Percentiles rank a stretch among this genome's conserved stretches.
Conservation (phyloP, 1,140 invertebrate species). For the Hylaeus anthracinus region DNA sequence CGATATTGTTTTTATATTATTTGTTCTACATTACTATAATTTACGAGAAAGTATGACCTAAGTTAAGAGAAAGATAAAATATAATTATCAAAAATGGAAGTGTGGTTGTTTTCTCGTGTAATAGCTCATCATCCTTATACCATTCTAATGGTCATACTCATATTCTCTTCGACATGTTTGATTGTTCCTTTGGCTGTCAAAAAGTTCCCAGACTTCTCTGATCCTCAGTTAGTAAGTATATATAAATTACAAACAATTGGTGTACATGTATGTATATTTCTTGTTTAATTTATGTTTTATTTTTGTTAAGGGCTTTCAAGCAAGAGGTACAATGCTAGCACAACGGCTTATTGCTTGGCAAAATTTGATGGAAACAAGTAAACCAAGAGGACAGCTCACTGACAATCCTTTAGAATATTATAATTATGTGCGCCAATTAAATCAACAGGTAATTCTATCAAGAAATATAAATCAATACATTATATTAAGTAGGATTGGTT, state of each 20-base stretch:
- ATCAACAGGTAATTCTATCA: slow-evolving; percentile 56
- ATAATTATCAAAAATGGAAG: slow-evolving; percentile 65
- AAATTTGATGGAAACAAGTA: slow-evolving; percentile 89
- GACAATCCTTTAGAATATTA: slow-evolving; percentile 87
- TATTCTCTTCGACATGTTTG: slow-evolving; percentile 86
- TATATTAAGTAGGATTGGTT: background rate
- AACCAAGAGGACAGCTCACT: slow-evolving; percentile 85
- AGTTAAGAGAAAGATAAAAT: slow-evolving; percentile 4
- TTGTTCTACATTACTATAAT: background rate
- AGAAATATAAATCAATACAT: background rate
- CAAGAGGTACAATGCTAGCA: slow-evolving; percentile 90
- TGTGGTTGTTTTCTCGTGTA: slow-evolving; percentile 83
- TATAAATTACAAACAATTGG: background rate
- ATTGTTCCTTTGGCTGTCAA: slow-evolving; percentile 86
- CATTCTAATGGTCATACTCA: slow-evolving; percentile 85
- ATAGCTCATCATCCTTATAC: slow-evolving; percentile 89
- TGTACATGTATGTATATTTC: slow-evolving; percentile 13
- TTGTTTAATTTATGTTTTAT: slow-evolving; percentile 48
- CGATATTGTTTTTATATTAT: background rate
- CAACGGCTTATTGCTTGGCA: slow-evolving; percentile 90
- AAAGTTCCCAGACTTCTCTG: slow-evolving; percentile 88
- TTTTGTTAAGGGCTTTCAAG: slow-evolving; percentile 89
- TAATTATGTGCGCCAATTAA: slow-evolving; percentile 68
- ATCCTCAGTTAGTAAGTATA: slow-evolving; percentile 86
- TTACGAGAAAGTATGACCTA: slow-evolving; percentile 13